phyloP scores from a whole-genome alignment of 2,113 vertebrate species.

The Typhlomys cinereus region DNA sequence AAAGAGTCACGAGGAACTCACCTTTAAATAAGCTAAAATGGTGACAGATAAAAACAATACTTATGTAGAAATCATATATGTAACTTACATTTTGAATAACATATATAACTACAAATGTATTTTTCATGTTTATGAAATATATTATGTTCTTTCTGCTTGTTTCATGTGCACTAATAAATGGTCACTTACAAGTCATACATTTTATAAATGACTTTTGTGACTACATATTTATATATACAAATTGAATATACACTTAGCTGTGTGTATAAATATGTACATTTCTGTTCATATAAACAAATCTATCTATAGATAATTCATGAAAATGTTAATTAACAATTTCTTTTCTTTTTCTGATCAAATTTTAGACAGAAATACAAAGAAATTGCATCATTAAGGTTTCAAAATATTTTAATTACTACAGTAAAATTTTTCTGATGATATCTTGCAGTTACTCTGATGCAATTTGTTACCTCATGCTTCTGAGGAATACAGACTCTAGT shows the following conservation, averaged over 20 bases:
- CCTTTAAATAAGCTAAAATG: background rate
- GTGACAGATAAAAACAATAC: background rate
- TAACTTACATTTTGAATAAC: too few species aligned
- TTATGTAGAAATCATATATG: too few species aligned
- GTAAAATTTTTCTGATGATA: background rate
- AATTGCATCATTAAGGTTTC: background rate
- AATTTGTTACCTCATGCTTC: background rate
- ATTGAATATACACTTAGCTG: background rate
- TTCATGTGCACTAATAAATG: background rate
- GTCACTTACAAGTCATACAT: background rate
- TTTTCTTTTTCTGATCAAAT: background rate
- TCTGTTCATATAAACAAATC: background rate
- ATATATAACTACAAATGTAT: too few species aligned
- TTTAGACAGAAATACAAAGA: background rate
- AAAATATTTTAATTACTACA: background rate
- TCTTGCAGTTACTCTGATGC: background rate
- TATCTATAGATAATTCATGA: background rate
- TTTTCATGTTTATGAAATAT: too few species aligned
- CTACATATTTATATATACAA: background rate
- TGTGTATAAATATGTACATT: rapidly evolving
- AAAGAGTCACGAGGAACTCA: background rate
- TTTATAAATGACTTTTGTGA: background rate
- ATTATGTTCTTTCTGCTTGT: background rate
- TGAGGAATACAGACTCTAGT: background rate
- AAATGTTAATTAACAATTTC: background rate